A percentile compares a stretch with the other conserved stretches of the same genome.
phyloP scores from a whole-genome alignment of 1,140 invertebrate genomes.

The Ips nitidus region DNA sequence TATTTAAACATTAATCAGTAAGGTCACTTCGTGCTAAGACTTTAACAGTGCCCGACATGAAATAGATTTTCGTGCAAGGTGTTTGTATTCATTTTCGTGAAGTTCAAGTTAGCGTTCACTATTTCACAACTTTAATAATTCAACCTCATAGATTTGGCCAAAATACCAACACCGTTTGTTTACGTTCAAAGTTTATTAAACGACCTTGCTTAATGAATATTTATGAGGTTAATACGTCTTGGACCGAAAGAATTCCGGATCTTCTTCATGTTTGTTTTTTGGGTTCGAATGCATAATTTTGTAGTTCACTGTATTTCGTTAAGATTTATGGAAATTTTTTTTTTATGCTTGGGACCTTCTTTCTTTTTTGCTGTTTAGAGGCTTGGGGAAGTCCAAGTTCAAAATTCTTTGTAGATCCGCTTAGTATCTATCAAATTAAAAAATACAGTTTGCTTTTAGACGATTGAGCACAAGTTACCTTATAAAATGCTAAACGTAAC shows the following conservation, averaged over 20 bases:
- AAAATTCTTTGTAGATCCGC: not conserved
- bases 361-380: not conserved
- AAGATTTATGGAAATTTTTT: not conserved
- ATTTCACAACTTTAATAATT: not conserved
- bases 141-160: not conserved
- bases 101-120: not conserved
- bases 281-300: not conserved
- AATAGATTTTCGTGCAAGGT: not conserved
- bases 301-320: not conserved
- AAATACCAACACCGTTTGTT: slow-evolving; percentile 6
- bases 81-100: not conserved
- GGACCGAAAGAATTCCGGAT: slow-evolving; percentile 27
- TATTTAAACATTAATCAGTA: too few species aligned
- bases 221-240: slow-evolving; percentile 15
- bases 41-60: too few species aligned
- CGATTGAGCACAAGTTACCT: not conserved
- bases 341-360: not conserved
- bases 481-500: not conserved
- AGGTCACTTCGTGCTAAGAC: too few species aligned
- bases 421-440: too few species aligned
- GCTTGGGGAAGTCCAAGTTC: not conserved
- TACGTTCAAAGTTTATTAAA: slow-evolving; percentile 12
- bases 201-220: slow-evolving; percentile 38
- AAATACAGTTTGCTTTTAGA: too few species aligned
- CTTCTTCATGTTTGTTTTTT: not conserved